phyloP scores from a whole-genome alignment of 2,888 invertebrate genomes.

The Parnassius smintheus region DNA sequence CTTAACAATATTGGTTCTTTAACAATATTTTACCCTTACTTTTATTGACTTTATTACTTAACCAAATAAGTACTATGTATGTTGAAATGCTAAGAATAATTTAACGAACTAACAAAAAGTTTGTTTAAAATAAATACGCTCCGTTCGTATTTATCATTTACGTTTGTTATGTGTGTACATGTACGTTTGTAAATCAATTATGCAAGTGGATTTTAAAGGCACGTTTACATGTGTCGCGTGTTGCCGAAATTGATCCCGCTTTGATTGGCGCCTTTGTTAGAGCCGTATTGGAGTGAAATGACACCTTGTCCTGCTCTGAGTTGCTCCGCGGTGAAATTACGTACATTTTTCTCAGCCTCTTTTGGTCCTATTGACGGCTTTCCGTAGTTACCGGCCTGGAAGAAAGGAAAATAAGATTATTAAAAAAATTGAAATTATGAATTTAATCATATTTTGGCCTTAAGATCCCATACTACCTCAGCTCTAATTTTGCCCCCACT shows the following conservation, averaged over 20 bases:
- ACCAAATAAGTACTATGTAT: conserved; percentile 29
- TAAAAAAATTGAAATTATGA: background rate
- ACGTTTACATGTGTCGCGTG: conserved; percentile 93
- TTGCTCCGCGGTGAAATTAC: conserved; percentile 97
- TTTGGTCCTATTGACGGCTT: conserved; percentile 97
- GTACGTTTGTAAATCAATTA: background rate
- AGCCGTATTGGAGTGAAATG: conserved; percentile 97
- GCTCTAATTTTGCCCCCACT: too few relatives aligned
- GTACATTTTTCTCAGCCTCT: conserved; percentile 96
- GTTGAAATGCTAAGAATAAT: conserved; percentile 19
- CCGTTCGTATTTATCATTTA: conserved; percentile 10
- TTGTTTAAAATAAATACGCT: background rate
- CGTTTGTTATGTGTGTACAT: background rate
- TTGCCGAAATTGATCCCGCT: conserved; percentile 98
- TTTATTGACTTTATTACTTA: conserved; percentile 26
- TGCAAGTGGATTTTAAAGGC: conserved; percentile 8
- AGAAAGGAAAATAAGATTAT: conserved; percentile 29
- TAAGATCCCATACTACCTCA: too few relatives aligned
- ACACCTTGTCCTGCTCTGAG: conserved; percentile 95
- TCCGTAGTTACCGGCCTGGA: conserved; percentile 89
- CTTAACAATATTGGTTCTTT: conserved; percentile 30
- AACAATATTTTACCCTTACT: conserved; percentile 24
- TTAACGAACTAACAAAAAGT: conserved; percentile 11
- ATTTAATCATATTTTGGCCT: background rate
- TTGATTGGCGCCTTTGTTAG: conserved; percentile 98